Evolutionary conservation across 1,140 invertebrate species (phyloP).

Genomic region (Drosophila insularis): DNA sequence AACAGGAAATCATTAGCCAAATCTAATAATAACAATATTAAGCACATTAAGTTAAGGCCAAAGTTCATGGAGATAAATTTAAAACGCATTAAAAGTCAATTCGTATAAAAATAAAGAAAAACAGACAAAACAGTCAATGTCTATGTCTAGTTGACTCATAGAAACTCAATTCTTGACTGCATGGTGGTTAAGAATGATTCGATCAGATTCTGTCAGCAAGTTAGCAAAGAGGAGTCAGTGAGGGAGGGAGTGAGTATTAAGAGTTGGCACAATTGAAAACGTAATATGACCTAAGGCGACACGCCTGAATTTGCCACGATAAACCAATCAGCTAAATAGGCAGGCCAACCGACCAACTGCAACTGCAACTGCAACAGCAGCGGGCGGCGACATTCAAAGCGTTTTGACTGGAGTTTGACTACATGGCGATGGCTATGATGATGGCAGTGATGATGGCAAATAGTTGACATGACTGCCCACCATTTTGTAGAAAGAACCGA

Average conservation of each 20-base stretch:
- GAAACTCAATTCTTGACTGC: slow-evolving; percentile 41
- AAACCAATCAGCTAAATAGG: slow-evolving; percentile 70
- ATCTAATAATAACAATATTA: slow-evolving; percentile 38
- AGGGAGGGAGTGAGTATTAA: too few species aligned
- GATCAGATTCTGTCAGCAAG: slow-evolving; percentile 22
- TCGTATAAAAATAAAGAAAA: background rate
- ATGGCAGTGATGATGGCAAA: slow-evolving; percentile 30
- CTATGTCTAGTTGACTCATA: slow-evolving; percentile 53
- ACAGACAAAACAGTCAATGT: background rate
- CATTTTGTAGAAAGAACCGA: background rate
- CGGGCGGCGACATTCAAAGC: slow-evolving; percentile 56
- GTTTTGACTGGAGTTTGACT: slow-evolving; percentile 36
- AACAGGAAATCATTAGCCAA: slow-evolving; percentile 64
- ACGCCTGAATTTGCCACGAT: slow-evolving; percentile 78
- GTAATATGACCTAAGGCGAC: slow-evolving; percentile 70
- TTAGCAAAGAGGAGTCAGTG: slow-evolving; percentile 27
- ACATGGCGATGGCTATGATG: slow-evolving; percentile 32
- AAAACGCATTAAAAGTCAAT: slow-evolving; percentile 61
- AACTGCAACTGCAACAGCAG: slow-evolving; percentile 21
- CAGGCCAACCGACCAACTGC: slow-evolving; percentile 6
- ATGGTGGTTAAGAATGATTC: slow-evolving; percentile 35
- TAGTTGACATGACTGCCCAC: slow-evolving; percentile 19
- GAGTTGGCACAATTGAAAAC: slow-evolving; percentile 17
- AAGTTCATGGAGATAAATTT: slow-evolving; percentile 53
- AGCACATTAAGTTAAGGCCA: slow-evolving; percentile 33